Base-by-base conservation (phyloP, 2,888 invertebrate genomes). In the Aproaerema taeniolella region DNA sequence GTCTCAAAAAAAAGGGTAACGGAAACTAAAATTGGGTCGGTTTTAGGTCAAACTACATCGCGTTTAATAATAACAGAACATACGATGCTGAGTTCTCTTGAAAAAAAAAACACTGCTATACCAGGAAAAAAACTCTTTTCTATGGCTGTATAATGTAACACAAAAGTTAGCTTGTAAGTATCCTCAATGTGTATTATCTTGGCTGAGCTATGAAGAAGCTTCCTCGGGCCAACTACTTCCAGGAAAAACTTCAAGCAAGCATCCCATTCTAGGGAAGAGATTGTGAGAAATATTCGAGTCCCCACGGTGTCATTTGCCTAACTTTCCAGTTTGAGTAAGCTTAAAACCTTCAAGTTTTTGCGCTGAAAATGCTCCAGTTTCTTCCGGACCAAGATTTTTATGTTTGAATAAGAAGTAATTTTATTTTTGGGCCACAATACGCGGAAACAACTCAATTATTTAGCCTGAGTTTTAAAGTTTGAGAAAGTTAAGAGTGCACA, bases 241-340 rank as follows among this genome's bases (percentile, higher is more conserved):
- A 56, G 52, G 59, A 50, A 74, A 73, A 75, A 74, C 65, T 73
- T 73, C 45, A 54, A 49, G 64, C 64, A 67, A 66, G 65, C 67
- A 59, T 66, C 66, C 67, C 69, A 69, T 74, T 68, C 68, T 59
- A 52, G 61, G 53, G 68, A 65, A 65, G 67, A 78, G 70, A 79
- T 79, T 79, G 78, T 75, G 63, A 35, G 37, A 71, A 74, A 76
- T 71, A 75, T 74, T 67, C 68, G 61, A 62, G 74, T 81, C 80
- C 77, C 78, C 49, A 58, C 68, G 73, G 80, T 75, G 73, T 80
- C 79, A 77, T 80, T 80, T 79, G 63, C 72, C 69, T 74, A 79
- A 79, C 77, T 80, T 79, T 69, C 61, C 63, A 71, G 72, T 78
- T 75, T 70, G 69, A 75, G 76, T 71, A 69, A 77, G 77, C 79